These are phyloP conservation scores for Drosophila micromelanica DNA, from an alignment of 1,140 invertebrate species.

Conservation along the genomic window DNA sequence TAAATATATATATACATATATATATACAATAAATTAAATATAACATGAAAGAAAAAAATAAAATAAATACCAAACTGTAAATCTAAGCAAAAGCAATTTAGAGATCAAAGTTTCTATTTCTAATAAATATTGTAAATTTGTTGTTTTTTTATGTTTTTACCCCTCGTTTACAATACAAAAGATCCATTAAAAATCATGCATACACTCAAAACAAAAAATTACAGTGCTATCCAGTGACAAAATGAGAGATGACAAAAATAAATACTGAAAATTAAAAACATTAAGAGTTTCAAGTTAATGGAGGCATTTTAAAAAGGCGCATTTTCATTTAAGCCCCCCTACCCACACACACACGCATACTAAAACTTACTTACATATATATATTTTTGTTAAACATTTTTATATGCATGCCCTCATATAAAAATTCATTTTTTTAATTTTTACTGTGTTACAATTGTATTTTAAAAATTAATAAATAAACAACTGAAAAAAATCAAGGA, in stretches of 20 bases:
- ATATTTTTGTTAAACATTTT: slow-evolving; percentile 53
- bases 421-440: slow-evolving; percentile 65
- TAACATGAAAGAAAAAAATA: slow-evolving; percentile 23
- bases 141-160: slow-evolving; percentile 19
- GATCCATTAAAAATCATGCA: slow-evolving; percentile 7
- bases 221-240: slow-evolving; percentile 34
- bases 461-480: slow-evolving; percentile 54
- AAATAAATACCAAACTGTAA: slow-evolving; percentile 42
- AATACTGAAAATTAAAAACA: slow-evolving; percentile 8
- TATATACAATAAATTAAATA: slow-evolving; percentile 46
- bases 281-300: slow-evolving; percentile 17
- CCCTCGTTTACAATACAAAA: neutral
- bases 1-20: slow-evolving; percentile 46
- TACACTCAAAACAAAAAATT: neutral
- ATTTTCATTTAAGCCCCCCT: slow-evolving; percentile 24
- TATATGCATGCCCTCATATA: slow-evolving; percentile 49
- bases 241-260: slow-evolving; percentile 18
- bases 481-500: slow-evolving; percentile 51
- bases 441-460: slow-evolving; percentile 75
- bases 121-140: slow-evolving; percentile 44
- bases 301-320: slow-evolving; percentile 19
- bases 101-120: slow-evolving; percentile 46
- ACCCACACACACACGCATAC: slow-evolving; percentile 1
- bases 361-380: slow-evolving; percentile 10
- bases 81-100: slow-evolving; percentile 50